Base-by-base conservation (phyloP, 2,888 invertebrate genomes). In the Leptinotarsa rubiginosa region DNA sequence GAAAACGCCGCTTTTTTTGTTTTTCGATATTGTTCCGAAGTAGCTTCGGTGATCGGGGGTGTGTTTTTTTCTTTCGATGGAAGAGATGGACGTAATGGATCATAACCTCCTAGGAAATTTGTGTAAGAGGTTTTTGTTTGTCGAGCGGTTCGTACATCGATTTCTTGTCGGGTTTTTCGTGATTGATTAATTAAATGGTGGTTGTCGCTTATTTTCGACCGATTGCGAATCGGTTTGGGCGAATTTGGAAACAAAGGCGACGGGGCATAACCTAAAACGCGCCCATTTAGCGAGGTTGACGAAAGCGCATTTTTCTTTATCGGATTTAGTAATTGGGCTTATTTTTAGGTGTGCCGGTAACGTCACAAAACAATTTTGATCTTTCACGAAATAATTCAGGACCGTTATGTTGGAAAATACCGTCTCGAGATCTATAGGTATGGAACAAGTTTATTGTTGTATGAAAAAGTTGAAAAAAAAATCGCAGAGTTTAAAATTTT, bases 101-200 rank as follows among this genome's bases (percentile, higher is more conserved):
- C 70, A 73, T 73, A 73, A 73, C 73, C 41, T 41, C 41, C 69
- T 73, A 50, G 16, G 66, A 54, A 54, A n/a, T 54, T 41, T 54
- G 47, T 25, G 25, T 20, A 47, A 69, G 47, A 54, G 68, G 54
- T 68, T 54, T 25, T 68, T 54, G 56, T 59, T 69, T 59, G 56
- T 69, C 20, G 69, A 59, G 47, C 15, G 47, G 47, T 16, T 56
- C 47, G 18, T 15, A 22, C 69, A 69, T 69, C 59, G 69, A 69
- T 69, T 69, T 69, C 15, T 69, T 69, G 69, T 69, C 56, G 47
- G 5, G 78, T 70, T 75, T 77, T 65, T 56, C 62, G 64, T 74
- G 71, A 71, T 74, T 69, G 71, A 74, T 65, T 71, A 41, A 65
- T 64, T 74, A 56, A 56, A 68, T 52, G 67, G 52, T 69, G 64